phyloP scores from a whole-genome alignment of 1,140 invertebrate genomes.

The Listronotus oregonensis region DNA sequence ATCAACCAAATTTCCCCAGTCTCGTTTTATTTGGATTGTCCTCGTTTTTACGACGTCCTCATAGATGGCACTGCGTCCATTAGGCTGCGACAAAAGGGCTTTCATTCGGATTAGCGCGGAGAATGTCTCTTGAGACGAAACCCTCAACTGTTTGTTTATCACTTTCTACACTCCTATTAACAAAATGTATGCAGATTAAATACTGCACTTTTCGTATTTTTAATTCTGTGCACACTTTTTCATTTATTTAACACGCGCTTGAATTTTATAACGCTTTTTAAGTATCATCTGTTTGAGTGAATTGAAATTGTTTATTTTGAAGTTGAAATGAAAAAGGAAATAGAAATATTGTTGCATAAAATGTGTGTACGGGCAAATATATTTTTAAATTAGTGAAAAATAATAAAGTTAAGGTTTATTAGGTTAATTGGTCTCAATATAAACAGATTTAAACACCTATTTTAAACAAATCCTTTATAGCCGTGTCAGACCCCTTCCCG shows the following conservation, averaged over 20 bases:
- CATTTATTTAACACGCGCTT: conserved; percentile 16
- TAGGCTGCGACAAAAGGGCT: conserved; percentile 31
- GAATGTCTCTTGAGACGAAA: conserved; percentile 33
- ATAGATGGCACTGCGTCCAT: conserved; percentile 31
- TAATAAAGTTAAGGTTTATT: too few species aligned
- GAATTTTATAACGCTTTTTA: conserved; percentile 1
- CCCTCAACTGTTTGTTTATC: conserved; percentile 37
- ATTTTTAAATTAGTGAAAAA: too few species aligned
- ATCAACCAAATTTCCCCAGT: conserved; percentile 20
- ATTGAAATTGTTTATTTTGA: too few species aligned
- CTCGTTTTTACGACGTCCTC: conserved; percentile 25
- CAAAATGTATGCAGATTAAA: conserved; percentile 35
- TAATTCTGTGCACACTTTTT: conserved; percentile 18
- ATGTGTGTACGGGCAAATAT: too few species aligned
- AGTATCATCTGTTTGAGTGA: too few species aligned
- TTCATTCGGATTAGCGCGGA: conserved; percentile 33
- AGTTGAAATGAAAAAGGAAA: too few species aligned
- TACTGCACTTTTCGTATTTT: conserved; percentile 29
- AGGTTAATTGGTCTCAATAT: too few species aligned
- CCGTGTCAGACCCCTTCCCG: too few species aligned
- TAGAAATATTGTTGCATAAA: too few species aligned
- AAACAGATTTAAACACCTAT: too few species aligned
- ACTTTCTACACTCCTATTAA: conserved; percentile 36
- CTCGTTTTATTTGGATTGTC: conserved; percentile 11
- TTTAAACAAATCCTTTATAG: too few species aligned